Conservation (phyloP, 2,113 vertebrate species). For the Rafetus swinhoei region DNA sequence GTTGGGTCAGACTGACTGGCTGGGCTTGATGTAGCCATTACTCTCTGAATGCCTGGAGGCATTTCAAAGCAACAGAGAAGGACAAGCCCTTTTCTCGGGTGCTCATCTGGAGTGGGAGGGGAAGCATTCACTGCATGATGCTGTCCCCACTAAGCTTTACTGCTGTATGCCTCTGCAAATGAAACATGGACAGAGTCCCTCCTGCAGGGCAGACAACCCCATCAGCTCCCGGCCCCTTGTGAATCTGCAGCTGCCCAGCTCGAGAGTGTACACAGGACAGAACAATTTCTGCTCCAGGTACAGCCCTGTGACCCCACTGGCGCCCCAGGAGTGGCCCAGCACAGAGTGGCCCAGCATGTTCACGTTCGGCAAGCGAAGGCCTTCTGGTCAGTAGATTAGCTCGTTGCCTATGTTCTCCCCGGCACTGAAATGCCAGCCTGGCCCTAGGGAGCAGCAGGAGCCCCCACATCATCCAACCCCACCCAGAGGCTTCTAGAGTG, state of each 20-base stretch:
- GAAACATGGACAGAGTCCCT: constrained; percentile 46
- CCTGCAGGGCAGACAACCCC: constrained; percentile 48
- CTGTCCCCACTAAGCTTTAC: constrained; percentile 22
- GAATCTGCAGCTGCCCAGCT: constrained; percentile 57
- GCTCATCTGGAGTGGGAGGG: not conserved
- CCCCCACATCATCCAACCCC: not conserved
- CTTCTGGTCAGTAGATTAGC: constrained; percentile 72
- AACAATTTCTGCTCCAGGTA: constrained; percentile 41
- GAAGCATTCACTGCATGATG: not conserved
- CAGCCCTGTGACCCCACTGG: constrained; percentile 39
- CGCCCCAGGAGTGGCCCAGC: constrained; percentile 66
- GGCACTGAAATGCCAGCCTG: constrained; percentile 1
- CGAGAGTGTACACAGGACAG: constrained; percentile 57
- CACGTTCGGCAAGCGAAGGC: constrained; percentile 68
- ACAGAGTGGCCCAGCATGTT: constrained; percentile 66
- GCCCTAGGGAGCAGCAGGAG: not conserved
- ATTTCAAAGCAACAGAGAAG: not conserved
- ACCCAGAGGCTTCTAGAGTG: not conserved
- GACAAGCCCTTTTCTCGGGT: not conserved
- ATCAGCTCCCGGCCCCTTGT: constrained; percentile 57
- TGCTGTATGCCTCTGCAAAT: constrained; percentile 47
- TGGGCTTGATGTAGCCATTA: not conserved
- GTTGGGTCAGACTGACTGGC: not conserved
- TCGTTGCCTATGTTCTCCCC: constrained; percentile 11
- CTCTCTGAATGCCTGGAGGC: not conserved